A percentile compares a stretch with the other conserved stretches of the same genome.
phyloP scores from a whole-genome alignment of 1,140 invertebrate species.

The Leguminivora glycinivorella region DNA sequence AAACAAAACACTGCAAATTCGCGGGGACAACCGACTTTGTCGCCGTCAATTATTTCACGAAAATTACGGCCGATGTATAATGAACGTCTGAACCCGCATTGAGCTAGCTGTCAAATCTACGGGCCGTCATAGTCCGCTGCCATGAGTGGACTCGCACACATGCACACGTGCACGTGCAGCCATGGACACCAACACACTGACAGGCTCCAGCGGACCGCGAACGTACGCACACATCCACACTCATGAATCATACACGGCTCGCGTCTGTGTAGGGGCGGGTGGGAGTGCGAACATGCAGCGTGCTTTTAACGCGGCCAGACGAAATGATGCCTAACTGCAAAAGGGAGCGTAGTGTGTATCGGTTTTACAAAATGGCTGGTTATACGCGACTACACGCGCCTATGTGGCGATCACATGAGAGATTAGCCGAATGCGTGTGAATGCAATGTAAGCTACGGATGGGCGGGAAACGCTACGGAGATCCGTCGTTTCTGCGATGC shows the following conservation, averaged over 20 bases:
- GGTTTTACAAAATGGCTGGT: conserved; percentile 73
- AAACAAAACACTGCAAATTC: conserved; percentile 35
- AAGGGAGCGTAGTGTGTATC: conserved; percentile 65
- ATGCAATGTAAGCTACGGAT: conserved; percentile 68
- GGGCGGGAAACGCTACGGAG: conserved; percentile 70
- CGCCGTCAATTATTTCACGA: conserved; percentile 65
- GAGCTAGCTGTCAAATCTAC: conserved; percentile 79
- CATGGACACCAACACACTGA: conserved; percentile 73
- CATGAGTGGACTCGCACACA: conserved; percentile 74
- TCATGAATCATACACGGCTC: conserved; percentile 68
- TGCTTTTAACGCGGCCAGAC: conserved; percentile 75
- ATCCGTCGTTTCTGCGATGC: conserved; percentile 60
- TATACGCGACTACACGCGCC: conserved; percentile 62
- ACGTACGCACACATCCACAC: conserved; percentile 60
- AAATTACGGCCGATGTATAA: conserved; percentile 72
- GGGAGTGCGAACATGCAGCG: conserved; percentile 78
- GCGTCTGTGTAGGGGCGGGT: conserved; percentile 70
- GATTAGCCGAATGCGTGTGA: conserved; percentile 77
- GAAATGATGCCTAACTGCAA: conserved; percentile 73
- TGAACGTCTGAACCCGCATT: conserved; percentile 78
- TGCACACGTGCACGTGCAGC: conserved; percentile 51
- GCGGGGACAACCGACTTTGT: conserved; percentile 50
- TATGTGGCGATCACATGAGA: conserved; percentile 74
- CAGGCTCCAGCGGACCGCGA: conserved; percentile 64
- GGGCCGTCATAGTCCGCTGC: conserved; percentile 77